Base-by-base conservation (phyloP, 2,113 vertebrate species). In the Eonycteris spelaea region DNA sequence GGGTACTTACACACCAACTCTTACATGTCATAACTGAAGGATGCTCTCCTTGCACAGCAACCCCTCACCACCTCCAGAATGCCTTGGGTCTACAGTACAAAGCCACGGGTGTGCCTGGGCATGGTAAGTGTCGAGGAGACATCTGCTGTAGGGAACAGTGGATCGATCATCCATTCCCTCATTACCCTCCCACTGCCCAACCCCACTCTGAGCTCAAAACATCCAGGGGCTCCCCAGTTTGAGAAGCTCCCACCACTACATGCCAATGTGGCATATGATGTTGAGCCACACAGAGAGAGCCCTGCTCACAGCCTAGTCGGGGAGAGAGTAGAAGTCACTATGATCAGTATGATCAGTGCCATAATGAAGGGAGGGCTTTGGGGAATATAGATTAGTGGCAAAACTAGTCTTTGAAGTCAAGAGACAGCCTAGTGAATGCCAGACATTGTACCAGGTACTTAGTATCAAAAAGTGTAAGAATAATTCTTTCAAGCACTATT, bases 1-100 rank as follows among this genome's bases (percentile, higher is more conserved):
- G 26, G n/a, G 22, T 1, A 7, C 57, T 40, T 22, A 48, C 14
- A 48, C 22, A 48, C 85, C 57, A 30, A 3, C 51, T 82, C 53
- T 61, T 30, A 21, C 38, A 51, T 7, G 33, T 24, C 21, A 8
- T 2, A n/a, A 19, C 0, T 13, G 43, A 84, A 88, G 35, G 68
- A 33, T 0, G 6, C 6, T 30, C 8, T 30, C 48, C 21, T 57
- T 26, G 7, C 0, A 0, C 43, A 38, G 48, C 74, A 16, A 3
- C 4, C 55, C 28, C 80, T 67, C 1, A 2, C 90, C 38, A 16
- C n/a, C 71, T 53, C 33, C 28, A 90, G 18, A 22, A 45, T 73
- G 55, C 48, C 40, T 14, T 2, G 0, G 22, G 26, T 21, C 67
- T 16, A 3, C 26, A 13, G 33, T 18, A 21, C 1, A 0, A 63